phyloP scores from a whole-genome alignment of 2,888 invertebrate species.

The Julus scanicus region DNA sequence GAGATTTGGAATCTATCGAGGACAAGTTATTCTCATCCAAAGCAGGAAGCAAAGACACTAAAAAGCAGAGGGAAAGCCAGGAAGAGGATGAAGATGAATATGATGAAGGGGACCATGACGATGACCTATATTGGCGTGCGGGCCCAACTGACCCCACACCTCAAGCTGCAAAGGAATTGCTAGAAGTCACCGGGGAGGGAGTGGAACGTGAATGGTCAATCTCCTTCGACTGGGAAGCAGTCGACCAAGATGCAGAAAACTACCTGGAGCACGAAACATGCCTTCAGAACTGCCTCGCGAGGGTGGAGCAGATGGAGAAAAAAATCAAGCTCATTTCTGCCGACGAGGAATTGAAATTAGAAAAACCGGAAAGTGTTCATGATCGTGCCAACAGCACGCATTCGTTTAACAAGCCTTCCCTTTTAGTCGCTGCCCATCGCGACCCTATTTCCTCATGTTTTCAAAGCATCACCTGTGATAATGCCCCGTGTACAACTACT shows the following conservation, averaged over 20 bases:
- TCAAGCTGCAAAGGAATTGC: background rate
- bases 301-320: conserved; percentile 2
- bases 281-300: background rate
- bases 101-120: conserved; percentile 60
- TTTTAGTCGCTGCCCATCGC: background rate
- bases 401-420: background rate
- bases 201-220: background rate
- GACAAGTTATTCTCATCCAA: conserved; percentile 59
- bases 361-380: conserved; percentile 37
- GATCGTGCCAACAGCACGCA: background rate
- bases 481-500: conserved; percentile 34
- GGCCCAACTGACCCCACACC: background rate
- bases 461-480: conserved; percentile 44
- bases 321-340: conserved; percentile 10
- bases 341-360: background rate
- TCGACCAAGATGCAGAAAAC: background rate
- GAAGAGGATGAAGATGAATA: conserved; percentile 63
- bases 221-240: conserved; percentile 50
- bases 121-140: conserved; percentile 53
- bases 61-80: background rate
- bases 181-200: background rate
- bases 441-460: background rate
- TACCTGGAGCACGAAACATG: background rate
- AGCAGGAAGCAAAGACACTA: conserved; percentile 48
- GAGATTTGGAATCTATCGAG: conserved; percentile 60